These are phyloP conservation scores for Ceraclea dissimilis DNA, from an alignment of 2,888 invertebrate genomes.

Conservation along the genomic window DNA sequence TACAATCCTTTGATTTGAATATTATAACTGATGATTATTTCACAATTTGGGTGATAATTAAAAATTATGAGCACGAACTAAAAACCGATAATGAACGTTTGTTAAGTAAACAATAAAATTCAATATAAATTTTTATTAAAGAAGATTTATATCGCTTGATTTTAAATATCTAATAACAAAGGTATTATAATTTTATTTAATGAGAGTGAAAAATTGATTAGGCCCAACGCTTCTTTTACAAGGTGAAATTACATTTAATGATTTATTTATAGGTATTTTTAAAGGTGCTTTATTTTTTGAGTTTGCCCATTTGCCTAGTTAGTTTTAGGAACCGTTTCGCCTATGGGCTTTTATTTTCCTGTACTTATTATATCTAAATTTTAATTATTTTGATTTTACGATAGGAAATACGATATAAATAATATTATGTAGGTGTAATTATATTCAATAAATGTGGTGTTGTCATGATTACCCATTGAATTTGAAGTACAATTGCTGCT, in stretches of 20 bases:
- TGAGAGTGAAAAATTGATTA: constrained; percentile 1
- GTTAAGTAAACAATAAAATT: not conserved
- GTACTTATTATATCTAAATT: not conserved
- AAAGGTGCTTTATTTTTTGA: not conserved
- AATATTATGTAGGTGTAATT: no score
- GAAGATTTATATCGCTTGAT: not conserved
- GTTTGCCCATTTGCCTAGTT: not conserved
- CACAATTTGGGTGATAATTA: not conserved
- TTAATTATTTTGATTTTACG: not conserved
- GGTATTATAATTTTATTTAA: not conserved
- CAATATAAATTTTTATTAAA: not conserved
- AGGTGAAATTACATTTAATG: not conserved
- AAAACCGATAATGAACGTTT: not conserved
- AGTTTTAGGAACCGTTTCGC: not conserved
- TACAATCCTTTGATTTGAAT: not conserved
- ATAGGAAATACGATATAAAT: not conserved
- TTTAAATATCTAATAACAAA: not conserved
- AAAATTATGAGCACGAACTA: not conserved
- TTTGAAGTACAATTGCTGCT: no score
- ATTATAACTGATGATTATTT: not conserved
- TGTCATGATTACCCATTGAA: no score
- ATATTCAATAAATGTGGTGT: no score
- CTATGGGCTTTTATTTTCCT: not conserved
- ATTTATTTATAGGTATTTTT: not conserved
- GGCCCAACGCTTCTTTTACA: not conserved